These are phyloP conservation scores for Sycophila sp. DNA, from an alignment of 1,140 invertebrate species.

Conservation along the genomic window DNA sequence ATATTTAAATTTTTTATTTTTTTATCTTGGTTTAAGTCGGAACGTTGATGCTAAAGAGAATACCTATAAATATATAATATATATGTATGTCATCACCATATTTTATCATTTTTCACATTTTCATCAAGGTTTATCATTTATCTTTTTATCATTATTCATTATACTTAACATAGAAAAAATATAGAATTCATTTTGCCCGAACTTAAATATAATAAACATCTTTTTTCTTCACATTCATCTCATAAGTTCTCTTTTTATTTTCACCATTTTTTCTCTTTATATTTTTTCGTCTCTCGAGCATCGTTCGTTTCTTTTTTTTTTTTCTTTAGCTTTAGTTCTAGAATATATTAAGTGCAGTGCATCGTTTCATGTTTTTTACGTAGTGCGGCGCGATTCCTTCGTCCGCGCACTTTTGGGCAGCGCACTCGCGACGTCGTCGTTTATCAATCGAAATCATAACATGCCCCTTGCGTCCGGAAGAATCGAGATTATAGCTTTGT, in stretches of 20 bases:
- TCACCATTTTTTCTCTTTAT: slow-evolving; percentile 27
- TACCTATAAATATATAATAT: slow-evolving; percentile 64
- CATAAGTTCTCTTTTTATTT: slow-evolving; percentile 27
- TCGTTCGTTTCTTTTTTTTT: slow-evolving; percentile 50
- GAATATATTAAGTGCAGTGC: slow-evolving; percentile 39
- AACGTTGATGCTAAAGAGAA: slow-evolving; percentile 60
- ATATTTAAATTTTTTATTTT: slow-evolving; percentile 36
- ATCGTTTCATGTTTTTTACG: slow-evolving; percentile 26
- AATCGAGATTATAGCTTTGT: not conserved
- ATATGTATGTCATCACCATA: slow-evolving; percentile 58
- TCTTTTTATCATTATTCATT: slow-evolving; percentile 48
- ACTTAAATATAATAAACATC: slow-evolving; percentile 63
- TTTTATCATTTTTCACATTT: slow-evolving; percentile 44
- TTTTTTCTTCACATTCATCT: slow-evolving; percentile 41
- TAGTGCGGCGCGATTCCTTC: slow-evolving; percentile 27
- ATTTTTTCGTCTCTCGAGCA: slow-evolving; percentile 43
- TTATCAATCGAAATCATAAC: not conserved
- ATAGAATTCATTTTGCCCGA: slow-evolving; percentile 63
- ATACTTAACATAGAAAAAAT: slow-evolving; percentile 67
- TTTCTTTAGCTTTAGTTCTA: no score
- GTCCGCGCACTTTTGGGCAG: not conserved
- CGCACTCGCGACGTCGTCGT: slow-evolving; percentile 22
- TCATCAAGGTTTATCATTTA: slow-evolving; percentile 16
- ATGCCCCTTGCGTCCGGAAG: not conserved
- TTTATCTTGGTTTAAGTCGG: slow-evolving; percentile 48